Conservation (phyloP, 2,888 invertebrate species). For the Camponotus fellah region DNA sequence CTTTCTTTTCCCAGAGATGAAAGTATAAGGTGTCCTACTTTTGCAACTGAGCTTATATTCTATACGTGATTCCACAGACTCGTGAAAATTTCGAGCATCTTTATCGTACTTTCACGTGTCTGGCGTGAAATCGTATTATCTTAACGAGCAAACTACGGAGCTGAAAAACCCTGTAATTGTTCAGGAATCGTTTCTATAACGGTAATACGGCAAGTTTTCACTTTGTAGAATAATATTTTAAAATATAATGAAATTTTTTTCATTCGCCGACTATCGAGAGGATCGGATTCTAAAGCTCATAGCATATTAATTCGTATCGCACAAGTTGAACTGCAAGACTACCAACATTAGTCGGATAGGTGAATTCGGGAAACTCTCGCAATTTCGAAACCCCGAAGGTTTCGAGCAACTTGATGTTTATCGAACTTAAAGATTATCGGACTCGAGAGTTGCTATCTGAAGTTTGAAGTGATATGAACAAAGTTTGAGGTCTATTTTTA, state of each 20-base stretch:
- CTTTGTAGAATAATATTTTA: background rate
- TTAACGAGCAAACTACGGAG: background rate
- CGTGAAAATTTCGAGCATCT: constrained; percentile 16
- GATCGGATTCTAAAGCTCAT: background rate
- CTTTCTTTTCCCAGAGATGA: background rate
- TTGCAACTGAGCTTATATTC: background rate
- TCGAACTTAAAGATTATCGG: constrained; percentile 28
- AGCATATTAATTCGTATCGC: constrained; percentile 3
- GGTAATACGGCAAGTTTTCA: background rate
- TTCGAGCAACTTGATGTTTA: constrained; percentile 13
- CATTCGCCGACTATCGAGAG: background rate
- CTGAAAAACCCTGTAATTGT: background rate
- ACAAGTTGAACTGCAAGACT: constrained; percentile 7
- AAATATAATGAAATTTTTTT: background rate
- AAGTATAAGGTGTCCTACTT: constrained; percentile 15
- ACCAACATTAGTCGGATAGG: constrained; percentile 19
- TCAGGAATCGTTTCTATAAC: background rate
- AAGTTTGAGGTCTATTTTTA: constrained; percentile 8
- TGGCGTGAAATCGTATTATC: background rate
- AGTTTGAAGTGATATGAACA: constrained; percentile 30
- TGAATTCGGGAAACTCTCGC: constrained; percentile 39
- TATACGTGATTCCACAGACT: background rate
- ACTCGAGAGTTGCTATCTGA: constrained; percentile 10
- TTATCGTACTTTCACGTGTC: background rate
- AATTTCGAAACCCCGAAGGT: constrained; percentile 37